These are phyloP conservation scores for Lasioglossum pauxillum DNA, from an alignment of 2,888 invertebrate genomes.

Conservation along the genomic window DNA sequence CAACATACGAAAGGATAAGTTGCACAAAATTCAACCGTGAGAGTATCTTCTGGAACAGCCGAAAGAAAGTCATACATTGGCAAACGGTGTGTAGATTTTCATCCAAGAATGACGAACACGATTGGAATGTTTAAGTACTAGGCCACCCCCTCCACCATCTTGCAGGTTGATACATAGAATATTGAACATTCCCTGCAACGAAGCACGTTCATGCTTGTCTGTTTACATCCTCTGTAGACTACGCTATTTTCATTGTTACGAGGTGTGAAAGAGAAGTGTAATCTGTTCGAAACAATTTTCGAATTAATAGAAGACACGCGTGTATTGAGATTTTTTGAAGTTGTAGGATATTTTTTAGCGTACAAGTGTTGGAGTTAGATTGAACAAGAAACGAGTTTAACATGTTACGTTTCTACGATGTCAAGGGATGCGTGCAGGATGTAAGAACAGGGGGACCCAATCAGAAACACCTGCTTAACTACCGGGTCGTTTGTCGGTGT, in stretches of 20 bases:
- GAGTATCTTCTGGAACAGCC: not conserved
- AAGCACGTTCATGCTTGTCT: conserved; percentile 38
- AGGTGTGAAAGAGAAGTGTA: no score
- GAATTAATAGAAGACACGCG: not conserved
- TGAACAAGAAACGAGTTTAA: not conserved
- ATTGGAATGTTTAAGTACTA: conserved; percentile 35
- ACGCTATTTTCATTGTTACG: conserved; percentile 10
- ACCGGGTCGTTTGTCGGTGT: not conserved
- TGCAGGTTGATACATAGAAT: conserved; percentile 22
- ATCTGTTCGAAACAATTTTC: not conserved
- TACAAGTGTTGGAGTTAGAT: not conserved
- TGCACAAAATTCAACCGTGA: not conserved
- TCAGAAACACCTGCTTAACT: conserved; percentile 5
- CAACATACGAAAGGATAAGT: not conserved
- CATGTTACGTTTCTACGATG: not conserved
- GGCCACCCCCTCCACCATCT: not conserved
- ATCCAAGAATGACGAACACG: conserved; percentile 25
- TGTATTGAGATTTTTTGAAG: not conserved
- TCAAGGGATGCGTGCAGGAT: not conserved
- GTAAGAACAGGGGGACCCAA: not conserved
- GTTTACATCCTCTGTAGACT: not conserved
- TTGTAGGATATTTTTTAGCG: not conserved
- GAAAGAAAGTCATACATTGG: conserved; percentile 11
- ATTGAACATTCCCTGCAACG: conserved; percentile 50
- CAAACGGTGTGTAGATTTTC: conserved; percentile 4